Conservation (phyloP, 2,888 invertebrate genomes). For the Orchestes rusci region DNA sequence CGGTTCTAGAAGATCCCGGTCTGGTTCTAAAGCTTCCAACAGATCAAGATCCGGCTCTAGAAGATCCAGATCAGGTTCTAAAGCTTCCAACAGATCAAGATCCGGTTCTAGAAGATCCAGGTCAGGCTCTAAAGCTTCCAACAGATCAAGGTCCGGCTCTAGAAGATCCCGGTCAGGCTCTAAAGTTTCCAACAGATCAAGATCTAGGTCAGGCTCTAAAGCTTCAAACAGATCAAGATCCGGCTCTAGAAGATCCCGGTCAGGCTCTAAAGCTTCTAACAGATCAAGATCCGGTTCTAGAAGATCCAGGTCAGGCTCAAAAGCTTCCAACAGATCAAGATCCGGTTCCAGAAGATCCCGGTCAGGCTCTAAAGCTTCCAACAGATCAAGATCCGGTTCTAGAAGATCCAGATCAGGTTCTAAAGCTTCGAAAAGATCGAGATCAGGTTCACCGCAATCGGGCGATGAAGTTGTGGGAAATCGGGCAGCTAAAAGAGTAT, state of each 20-base stretch:
- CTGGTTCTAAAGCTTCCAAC: conserved; percentile 3
- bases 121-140: too few species aligned
- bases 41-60: conserved; percentile 11
- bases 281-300: conserved; percentile 13
- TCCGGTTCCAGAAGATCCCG: conserved; percentile 34
- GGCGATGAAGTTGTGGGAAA: conserved; percentile 5
- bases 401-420: conserved; percentile 25
- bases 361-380: too few species aligned
- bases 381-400: conserved; percentile 29
- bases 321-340: conserved; percentile 9
- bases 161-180: too few species aligned
- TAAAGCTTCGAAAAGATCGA: too few species aligned
- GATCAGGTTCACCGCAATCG: conserved; percentile 14
- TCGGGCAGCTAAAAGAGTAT: conserved; percentile 35
- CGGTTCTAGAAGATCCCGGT: conserved; percentile 7
- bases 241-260: too few species aligned
- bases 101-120: neutral
- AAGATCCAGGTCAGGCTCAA: too few species aligned
- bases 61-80: neutral
- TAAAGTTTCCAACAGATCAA: too few species aligned
- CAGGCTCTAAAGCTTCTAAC: too few species aligned
- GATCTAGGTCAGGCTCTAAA: too few species aligned
- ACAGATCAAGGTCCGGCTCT: too few species aligned
- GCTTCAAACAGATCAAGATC: too few species aligned
- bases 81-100: neutral